phyloP scores from a whole-genome alignment of 2,797 vertebrate species.

The Anableps anableps region DNA sequence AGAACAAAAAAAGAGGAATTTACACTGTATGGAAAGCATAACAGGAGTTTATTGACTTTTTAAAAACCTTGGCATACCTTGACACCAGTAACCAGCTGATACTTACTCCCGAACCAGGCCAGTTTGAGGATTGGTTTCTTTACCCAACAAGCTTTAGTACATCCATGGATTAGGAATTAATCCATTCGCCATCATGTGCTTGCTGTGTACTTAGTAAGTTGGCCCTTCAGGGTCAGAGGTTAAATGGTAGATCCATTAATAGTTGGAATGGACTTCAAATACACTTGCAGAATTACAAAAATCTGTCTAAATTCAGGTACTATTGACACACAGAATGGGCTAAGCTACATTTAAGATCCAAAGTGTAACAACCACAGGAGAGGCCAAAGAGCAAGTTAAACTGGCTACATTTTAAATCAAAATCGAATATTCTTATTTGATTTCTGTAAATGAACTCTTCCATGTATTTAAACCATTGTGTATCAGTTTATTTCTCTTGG shows the following conservation, averaged over 20 bases:
- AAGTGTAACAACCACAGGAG: not conserved
- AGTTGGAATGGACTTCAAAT: conserved; percentile 37
- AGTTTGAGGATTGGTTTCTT: conserved; percentile 54
- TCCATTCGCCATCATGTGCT: conserved; percentile 59
- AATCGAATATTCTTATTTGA: not conserved
- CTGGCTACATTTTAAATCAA: not conserved
- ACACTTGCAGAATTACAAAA: conserved; percentile 32
- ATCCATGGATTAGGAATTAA: conserved; percentile 70
- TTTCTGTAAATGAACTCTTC: not conserved
- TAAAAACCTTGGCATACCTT: not conserved
- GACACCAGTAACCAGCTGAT: not conserved
- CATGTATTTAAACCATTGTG: not conserved
- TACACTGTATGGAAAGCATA: not conserved
- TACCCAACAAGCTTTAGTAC: conserved; percentile 54
- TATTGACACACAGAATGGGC: not conserved
- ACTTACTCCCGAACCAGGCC: conserved; percentile 10
- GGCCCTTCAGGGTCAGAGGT: conserved; percentile 36
- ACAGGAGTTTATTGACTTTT: not conserved
- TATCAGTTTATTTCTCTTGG: not conserved
- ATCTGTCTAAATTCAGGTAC: conserved; percentile 9
- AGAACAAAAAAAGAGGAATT: too few relatives aligned
- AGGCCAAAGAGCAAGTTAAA: not conserved
- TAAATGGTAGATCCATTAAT: conserved; percentile 60
- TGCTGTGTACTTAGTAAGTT: conserved; percentile 54
- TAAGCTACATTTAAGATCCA: not conserved